phyloP scores from a whole-genome alignment of 2,888 invertebrate species.

The Scelioninae gen. 2 region DNA sequence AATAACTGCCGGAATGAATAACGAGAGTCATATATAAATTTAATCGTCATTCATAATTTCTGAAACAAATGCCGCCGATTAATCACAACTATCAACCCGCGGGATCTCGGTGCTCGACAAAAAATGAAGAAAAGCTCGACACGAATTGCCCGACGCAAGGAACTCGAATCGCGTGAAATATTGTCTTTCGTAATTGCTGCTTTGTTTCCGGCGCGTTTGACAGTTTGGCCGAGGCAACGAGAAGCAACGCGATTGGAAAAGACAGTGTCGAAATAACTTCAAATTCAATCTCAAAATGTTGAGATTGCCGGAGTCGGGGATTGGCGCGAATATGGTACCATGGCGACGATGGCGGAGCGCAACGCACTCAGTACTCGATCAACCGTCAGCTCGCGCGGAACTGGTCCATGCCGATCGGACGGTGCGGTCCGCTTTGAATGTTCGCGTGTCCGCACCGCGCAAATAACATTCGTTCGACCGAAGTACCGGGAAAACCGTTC shows the following conservation, averaged over 20 bases:
- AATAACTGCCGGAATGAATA: conserved; percentile 28
- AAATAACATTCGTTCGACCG: conserved; percentile 1
- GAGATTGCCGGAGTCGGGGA: conserved; percentile 29
- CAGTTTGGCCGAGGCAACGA: not conserved
- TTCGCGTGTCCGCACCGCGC: not conserved
- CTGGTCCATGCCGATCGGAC: conserved; percentile 36
- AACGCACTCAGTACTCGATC: conserved; percentile 57
- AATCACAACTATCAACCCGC: conserved; percentile 22
- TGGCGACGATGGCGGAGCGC: conserved; percentile 50
- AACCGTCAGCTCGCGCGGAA: conserved; percentile 57
- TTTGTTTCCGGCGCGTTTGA: conserved; percentile 14
- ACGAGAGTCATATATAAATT: conserved; percentile 39
- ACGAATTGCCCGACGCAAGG: conserved; percentile 13
- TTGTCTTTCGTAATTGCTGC: conserved; percentile 15
- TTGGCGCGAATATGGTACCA: conserved; percentile 46
- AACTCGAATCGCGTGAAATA: conserved; percentile 3
- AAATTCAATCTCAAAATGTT: conserved; percentile 41
- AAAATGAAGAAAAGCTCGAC: not conserved
- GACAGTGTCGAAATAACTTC: conserved; percentile 34
- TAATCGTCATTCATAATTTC: conserved; percentile 40
- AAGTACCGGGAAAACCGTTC: not conserved
- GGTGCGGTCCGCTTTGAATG: conserved; percentile 7
- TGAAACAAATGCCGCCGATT: conserved; percentile 28
- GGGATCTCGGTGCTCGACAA: conserved; percentile 1
- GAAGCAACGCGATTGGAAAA: conserved; percentile 26